phyloP scores from a whole-genome alignment of 2,888 invertebrate species.

The Drosophila kanekoi region DNA sequence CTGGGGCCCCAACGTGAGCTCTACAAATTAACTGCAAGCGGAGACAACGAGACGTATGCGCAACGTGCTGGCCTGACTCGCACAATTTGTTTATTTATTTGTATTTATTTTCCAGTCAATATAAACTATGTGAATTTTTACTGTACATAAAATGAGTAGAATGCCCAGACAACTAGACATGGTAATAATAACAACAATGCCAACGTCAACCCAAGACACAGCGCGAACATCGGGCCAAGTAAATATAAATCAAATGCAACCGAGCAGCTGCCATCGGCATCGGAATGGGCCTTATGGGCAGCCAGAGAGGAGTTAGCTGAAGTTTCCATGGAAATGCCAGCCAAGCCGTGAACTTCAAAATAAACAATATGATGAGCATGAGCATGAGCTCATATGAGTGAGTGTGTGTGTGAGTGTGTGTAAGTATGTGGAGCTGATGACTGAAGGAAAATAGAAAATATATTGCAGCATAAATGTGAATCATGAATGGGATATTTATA shows the following conservation, averaged over 20 bases:
- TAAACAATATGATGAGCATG: constrained; percentile 32
- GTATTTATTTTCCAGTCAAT: constrained; percentile 85
- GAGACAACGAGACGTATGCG: constrained; percentile 72
- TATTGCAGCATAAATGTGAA: not conserved
- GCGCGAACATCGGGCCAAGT: constrained; percentile 47
- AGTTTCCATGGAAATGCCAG: constrained; percentile 45
- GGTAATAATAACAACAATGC: constrained; percentile 52
- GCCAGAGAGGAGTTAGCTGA: constrained; percentile 17
- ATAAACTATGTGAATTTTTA: constrained; percentile 83
- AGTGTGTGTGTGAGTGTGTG: too few species aligned
- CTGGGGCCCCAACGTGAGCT: constrained; percentile 47
- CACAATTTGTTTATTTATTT: constrained; percentile 77
- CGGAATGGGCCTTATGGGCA: constrained; percentile 2
- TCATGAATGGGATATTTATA: too few species aligned
- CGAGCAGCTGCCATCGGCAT: constrained; percentile 33
- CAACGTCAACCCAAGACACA: constrained; percentile 39
- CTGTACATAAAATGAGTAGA: constrained; percentile 71
- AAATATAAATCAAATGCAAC: constrained; percentile 77
- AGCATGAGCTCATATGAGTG: too few species aligned
- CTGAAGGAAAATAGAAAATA: not conserved
- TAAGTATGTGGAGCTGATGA: not conserved
- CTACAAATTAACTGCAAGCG: constrained; percentile 70
- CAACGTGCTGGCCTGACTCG: constrained; percentile 35
- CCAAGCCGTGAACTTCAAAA: constrained; percentile 46
- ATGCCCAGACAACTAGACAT: constrained; percentile 41